These are phyloP conservation scores for Hermetia illucens DNA, from an alignment of 1,140 invertebrate genomes.

Conservation along the genomic window DNA sequence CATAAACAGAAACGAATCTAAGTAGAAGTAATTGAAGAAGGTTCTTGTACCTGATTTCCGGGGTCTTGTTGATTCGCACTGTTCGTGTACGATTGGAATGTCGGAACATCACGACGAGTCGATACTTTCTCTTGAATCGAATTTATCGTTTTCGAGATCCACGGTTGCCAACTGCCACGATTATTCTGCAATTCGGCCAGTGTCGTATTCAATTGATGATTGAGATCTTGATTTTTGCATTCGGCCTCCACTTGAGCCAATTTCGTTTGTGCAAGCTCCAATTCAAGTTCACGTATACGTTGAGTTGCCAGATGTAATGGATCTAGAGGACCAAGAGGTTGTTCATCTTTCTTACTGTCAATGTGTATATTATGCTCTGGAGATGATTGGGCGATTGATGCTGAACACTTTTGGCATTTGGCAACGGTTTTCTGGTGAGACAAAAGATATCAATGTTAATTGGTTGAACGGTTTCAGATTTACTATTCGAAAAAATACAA, in stretches of 20 bases:
- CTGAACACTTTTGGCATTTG: constrained; percentile 39
- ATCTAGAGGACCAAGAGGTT: constrained; percentile 23
- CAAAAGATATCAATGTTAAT: no score
- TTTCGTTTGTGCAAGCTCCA: constrained; percentile 93
- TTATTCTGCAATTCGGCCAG: constrained; percentile 56
- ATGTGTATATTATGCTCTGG: constrained; percentile 8
- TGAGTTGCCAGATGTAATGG: constrained; percentile 34
- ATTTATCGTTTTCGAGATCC: constrained; percentile 71
- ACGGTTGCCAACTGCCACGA: constrained; percentile 65
- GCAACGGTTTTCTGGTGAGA: constrained; percentile 39
- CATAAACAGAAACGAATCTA: no score
- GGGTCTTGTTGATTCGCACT: no score
- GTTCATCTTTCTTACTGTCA: constrained; percentile 15
- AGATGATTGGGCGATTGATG: constrained; percentile 25
- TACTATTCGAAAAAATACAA: no score
- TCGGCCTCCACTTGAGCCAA: constrained; percentile 92
- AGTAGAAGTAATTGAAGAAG: no score
- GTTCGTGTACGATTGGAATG: constrained; percentile 29
- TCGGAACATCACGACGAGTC: constrained; percentile 18
- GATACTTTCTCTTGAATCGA: constrained; percentile 28
- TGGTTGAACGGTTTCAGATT: no score
- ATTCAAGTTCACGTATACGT: constrained; percentile 77
- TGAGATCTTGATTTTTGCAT: constrained; percentile 91
- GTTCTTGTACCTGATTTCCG: no score
- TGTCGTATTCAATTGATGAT: constrained; percentile 77